Percentiles rank a stretch among this genome's conserved stretches.
phyloP scores from a whole-genome alignment of 2,888 invertebrate genomes.

The Augochlorella aurata region DNA sequence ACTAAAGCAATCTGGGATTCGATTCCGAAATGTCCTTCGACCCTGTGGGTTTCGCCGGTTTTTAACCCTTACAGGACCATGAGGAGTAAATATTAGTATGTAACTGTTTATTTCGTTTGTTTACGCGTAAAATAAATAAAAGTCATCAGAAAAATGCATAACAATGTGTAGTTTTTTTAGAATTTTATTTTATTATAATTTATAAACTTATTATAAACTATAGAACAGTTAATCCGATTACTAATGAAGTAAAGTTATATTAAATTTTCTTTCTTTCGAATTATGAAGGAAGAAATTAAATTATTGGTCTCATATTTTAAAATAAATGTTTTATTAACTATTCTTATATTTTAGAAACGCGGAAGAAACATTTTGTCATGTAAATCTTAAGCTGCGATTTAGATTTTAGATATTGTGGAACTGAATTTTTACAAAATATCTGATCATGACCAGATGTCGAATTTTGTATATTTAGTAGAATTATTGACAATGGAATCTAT shows the following conservation, averaged over 20 bases:
- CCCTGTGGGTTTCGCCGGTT: slow-evolving; percentile 48
- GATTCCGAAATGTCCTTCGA: slow-evolving; percentile 54
- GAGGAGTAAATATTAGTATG: too few relatives aligned
- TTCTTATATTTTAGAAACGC: background rate
- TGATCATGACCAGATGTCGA: background rate
- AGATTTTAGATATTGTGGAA: background rate
- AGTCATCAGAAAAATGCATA: too few relatives aligned
- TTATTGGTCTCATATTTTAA: background rate
- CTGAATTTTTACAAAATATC: background rate
- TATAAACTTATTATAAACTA: too few relatives aligned
- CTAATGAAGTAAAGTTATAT: too few relatives aligned
- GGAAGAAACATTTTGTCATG: background rate
- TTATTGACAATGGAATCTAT: too few relatives aligned
- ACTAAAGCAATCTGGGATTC: slow-evolving; percentile 63
- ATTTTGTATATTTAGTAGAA: background rate
- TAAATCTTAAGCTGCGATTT: background rate
- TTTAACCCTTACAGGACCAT: slow-evolving; percentile 25
- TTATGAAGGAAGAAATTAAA: background rate
- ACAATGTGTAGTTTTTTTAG: background rate
- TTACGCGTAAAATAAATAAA: too few relatives aligned
- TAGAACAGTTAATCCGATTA: too few relatives aligned
- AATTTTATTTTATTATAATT: background rate
- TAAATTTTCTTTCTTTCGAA: background rate
- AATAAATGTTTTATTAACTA: background rate
- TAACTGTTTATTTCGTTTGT: too few relatives aligned